Evolutionary conservation across 2,888 invertebrate species (phyloP).

Genomic region (Seira sanloemensis): DNA sequence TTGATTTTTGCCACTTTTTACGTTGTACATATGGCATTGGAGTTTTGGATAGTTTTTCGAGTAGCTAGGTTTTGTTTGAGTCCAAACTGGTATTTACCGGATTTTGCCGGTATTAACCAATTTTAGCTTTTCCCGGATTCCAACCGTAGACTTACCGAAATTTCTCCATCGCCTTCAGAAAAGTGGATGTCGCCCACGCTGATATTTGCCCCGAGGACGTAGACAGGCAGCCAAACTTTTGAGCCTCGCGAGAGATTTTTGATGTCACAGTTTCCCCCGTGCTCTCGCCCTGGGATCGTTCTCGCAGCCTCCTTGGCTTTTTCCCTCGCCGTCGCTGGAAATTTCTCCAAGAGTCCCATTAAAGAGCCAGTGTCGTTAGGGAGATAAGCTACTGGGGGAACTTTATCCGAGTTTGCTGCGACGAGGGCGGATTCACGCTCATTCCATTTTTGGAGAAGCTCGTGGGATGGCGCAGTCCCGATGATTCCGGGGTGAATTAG

Average conservation of each 20-base stretch:
- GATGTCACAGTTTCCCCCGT: conserved; percentile 70
- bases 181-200: conserved; percentile 68
- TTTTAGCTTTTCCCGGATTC: background rate
- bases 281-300: conserved; percentile 66
- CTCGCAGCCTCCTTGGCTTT: conserved; percentile 64
- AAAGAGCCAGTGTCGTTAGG: conserved; percentile 40
- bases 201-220: conserved; percentile 66
- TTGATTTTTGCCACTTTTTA: too few species aligned
- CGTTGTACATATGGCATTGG: too few species aligned
- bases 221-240: conserved; percentile 68
- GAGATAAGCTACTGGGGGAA: conserved; percentile 54
- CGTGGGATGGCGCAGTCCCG: conserved; percentile 61
- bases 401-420: conserved; percentile 11
- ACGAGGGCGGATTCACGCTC: conserved; percentile 59
- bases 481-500: conserved; percentile 69
- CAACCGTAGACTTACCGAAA: conserved; percentile 56
- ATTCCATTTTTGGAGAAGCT: conserved; percentile 65
- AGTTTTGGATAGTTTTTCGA: too few species aligned
- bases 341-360: conserved; percentile 59
- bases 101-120: too few species aligned
- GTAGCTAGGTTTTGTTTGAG: too few species aligned
- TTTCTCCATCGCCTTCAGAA: conserved; percentile 68
- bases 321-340: conserved; percentile 37
- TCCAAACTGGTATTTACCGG: too few species aligned
- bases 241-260: conserved; percentile 68